Percentiles rank a stretch among this genome's conserved stretches.
Conservation (phyloP, 2,113 vertebrate species). For the Odobenus rosmarus region DNA sequence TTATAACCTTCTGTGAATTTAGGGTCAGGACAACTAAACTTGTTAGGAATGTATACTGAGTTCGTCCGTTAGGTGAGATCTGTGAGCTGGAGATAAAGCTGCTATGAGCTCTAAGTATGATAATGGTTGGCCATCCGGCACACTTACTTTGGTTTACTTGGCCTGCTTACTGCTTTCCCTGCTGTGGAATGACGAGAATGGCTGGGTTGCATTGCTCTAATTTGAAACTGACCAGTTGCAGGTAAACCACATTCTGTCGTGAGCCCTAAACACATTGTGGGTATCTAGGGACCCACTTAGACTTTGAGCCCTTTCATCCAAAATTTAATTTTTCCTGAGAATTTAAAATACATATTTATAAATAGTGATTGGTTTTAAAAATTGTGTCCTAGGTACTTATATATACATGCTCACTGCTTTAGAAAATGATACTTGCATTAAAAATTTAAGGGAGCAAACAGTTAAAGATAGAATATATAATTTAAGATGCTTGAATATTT, state of each 20-base stretch:
- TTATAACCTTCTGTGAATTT: neutral
- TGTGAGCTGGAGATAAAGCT: neutral
- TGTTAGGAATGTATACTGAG: neutral
- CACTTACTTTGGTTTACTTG: neutral
- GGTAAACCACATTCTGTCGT: neutral
- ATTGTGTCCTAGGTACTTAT: neutral
- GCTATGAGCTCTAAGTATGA: neutral
- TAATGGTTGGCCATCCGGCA: neutral
- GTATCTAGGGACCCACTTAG: neutral
- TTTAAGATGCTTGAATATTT: neutral
- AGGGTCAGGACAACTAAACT: neutral
- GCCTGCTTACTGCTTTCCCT: neutral
- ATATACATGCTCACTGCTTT: neutral
- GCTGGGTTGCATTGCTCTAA: neutral
- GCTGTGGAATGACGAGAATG: neutral
- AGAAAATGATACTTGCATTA: slow-evolving; percentile 25
- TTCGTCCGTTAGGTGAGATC: neutral
- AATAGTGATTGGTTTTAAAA: slow-evolving; percentile 23
- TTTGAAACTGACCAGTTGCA: neutral
- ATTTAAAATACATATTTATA: slow-evolving; percentile 19
- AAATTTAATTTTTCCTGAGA: slow-evolving; percentile 2
- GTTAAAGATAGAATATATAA: neutral
- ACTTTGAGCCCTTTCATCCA: neutral
- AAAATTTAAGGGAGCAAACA: neutral
- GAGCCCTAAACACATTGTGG: neutral